Evolutionary conservation across 2,113 vertebrate genomes (phyloP), one percentile per base, ranked within the genome.

Genomic region (Chrysemys picta): DNA sequence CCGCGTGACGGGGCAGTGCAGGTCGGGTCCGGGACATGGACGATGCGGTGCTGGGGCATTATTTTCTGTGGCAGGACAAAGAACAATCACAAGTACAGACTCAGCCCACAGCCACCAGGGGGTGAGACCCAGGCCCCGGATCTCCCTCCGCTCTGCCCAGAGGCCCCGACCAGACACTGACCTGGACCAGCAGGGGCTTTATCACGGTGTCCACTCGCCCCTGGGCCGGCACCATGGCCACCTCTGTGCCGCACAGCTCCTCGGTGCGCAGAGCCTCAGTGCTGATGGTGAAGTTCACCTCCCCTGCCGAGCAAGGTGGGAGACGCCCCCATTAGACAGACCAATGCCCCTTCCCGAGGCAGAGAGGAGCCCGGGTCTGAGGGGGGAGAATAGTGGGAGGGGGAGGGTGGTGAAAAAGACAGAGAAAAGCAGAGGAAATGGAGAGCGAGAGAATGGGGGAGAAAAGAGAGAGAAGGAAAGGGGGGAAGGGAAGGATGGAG

Each of bases 141-240:
- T 13, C 45, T 27, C 27, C 27, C 76, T 79, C 14, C 8, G 17
- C 45, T 47, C 69, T 35, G 8, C 29, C 3, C 1, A 35, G 13
- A 17, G 31, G 7, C 21, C 8, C 62, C 16, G 42, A 56, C 16
- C 25, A 75, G 25, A 45, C 42, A 79, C 98, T 95, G 69, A 99
- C 98, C 98, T 98, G 93, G 62, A 99, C 98, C 82, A 98, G 95
- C 82, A 99, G 95, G 4, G 94, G 94, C 24, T 57, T 57, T 22
- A 25, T 25, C 56, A 57, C 56, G 1, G 56, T 57, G 56, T 57
- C 24, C 56, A 97, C 92, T 1, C 22, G 95, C 31, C 98, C 98
- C 83, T 42, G 84, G 21, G 96, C 82, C 1, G 98, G 98, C 35
- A 98, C 96, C 0, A 93, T 89, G 45, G 95, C 93, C 78, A 97